Evolutionary conservation across 1,140 invertebrate species (phyloP).

Genomic region (Drepana arcuata): DNA sequence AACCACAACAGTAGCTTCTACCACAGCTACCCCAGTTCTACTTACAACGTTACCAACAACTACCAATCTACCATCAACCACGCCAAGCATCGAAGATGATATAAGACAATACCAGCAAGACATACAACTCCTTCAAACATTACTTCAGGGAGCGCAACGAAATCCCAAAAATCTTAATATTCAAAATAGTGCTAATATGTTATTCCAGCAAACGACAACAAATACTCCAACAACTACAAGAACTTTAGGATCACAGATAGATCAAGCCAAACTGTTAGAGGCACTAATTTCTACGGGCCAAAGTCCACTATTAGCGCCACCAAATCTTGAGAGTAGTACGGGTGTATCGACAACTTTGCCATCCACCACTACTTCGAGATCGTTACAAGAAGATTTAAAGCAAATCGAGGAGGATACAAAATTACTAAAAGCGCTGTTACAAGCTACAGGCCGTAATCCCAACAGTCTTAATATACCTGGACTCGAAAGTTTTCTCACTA

Average conservation of each 20-base stretch:
- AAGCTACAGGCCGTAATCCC: constrained; percentile 26
- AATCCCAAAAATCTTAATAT: constrained; percentile 24
- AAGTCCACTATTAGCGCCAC: constrained; percentile 23
- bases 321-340: constrained; percentile 14
- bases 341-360: constrained; percentile 9
- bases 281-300: constrained; percentile 30
- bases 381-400: constrained; percentile 31
- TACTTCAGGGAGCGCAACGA: constrained; percentile 17
- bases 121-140: constrained; percentile 18
- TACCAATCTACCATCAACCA: constrained; percentile 1
- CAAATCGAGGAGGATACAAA: constrained; percentile 31
- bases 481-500: constrained; percentile 15
- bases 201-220: constrained; percentile 10
- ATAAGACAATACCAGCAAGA: constrained; percentile 22
- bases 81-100: constrained; percentile 14
- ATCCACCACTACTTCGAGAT: constrained; percentile 20
- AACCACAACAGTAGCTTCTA: constrained; percentile 12
- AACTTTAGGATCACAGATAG: too few relatives aligned
- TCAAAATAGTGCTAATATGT: constrained; percentile 5
- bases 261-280: constrained; percentile 33
- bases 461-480: constrained; percentile 16
- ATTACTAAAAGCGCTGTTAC: constrained; percentile 40
- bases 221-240: constrained; percentile 12
- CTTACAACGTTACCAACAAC: constrained; percentile 5
- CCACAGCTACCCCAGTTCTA: constrained; percentile 13